These are phyloP conservation scores for Ursus arctos DNA, from an alignment of 2,113 vertebrate species.

Conservation along the genomic window DNA sequence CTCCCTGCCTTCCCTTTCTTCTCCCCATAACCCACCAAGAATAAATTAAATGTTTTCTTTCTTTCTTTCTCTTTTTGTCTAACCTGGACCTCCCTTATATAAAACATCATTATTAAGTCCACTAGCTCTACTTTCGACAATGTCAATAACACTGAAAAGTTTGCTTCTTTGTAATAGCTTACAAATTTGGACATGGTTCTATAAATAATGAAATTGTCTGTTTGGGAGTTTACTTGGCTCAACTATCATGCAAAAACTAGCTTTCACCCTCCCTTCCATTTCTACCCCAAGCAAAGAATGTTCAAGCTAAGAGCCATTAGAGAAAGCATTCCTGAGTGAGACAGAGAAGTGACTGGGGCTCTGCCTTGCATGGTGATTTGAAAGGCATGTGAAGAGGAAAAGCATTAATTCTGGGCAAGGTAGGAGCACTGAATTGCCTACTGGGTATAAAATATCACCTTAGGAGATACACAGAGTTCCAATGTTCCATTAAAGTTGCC, in stretches of 20 bases:
- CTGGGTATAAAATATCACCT: background rate
- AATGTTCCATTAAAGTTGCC: background rate
- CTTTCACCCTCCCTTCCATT: background rate
- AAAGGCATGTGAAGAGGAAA: background rate
- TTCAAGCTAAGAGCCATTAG: background rate
- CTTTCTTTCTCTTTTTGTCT: background rate
- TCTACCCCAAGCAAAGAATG: background rate
- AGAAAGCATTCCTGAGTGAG: background rate
- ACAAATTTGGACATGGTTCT: background rate
- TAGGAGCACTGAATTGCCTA: background rate
- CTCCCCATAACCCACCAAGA: background rate
- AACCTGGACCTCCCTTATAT: background rate
- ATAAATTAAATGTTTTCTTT: background rate
- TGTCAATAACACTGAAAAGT: background rate
- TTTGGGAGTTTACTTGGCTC: background rate
- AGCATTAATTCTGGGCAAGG: background rate
- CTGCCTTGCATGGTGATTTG: background rate
- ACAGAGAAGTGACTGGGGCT: background rate
- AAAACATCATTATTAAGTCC: background rate
- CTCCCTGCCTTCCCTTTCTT: background rate
- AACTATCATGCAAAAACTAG: background rate
- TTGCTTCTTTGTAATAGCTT: conserved; percentile 16
- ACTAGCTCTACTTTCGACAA: background rate
- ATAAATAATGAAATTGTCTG: background rate
- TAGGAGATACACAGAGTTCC: background rate